Base-by-base conservation (phyloP, 2,797 vertebrate species). In the Syngnathus rostellatus region DNA sequence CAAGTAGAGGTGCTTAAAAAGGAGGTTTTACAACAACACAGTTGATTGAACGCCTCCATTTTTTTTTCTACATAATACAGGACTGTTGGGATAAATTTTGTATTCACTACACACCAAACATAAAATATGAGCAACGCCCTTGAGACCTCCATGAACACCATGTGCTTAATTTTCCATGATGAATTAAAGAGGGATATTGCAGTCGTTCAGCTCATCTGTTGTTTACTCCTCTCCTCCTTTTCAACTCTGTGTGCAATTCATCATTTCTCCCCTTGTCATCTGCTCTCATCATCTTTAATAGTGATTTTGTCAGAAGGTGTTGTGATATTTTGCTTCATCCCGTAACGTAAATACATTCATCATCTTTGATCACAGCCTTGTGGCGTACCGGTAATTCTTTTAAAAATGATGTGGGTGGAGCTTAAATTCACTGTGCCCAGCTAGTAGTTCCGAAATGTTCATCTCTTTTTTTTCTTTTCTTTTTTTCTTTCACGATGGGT, bases 181-280 rank as follows among this genome's bases (percentile, higher is more conserved):
- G 58, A 40, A 60, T 60, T 60, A 54, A 54, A 25, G 0, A 8
- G 58, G 6, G 19, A 12, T 61, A 61, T 14, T 41, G 50, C 37
- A 40, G 19, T 9, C 19, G 31, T 64, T 64, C 38, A 37, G 63
- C 19, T 51, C 62, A 64, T 64, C 46, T 53, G 63, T 31, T 51
- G 37, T 64, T 64, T 64, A 53, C 63, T 53, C 9, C n/a, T n/a
- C 37, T 51, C n/a, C 48, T 39, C 50, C 38, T 54, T 41, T 54
- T 17, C 50, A 64, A 37, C 63, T 21, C 10, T 6, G n/a, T 39
- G 45, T 39, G 7, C 37, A 39, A 53, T 53, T 54, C 3, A 41
- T 64, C 21, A 64, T 40, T 64, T 54, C 38, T 16, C 50, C 25
- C n/a, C 38, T 54, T 8, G 21, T 64, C 50, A 54, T 64, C 63